phyloP scores from a whole-genome alignment of 2,888 invertebrate species.

The Allophyes oxyacanthae region DNA sequence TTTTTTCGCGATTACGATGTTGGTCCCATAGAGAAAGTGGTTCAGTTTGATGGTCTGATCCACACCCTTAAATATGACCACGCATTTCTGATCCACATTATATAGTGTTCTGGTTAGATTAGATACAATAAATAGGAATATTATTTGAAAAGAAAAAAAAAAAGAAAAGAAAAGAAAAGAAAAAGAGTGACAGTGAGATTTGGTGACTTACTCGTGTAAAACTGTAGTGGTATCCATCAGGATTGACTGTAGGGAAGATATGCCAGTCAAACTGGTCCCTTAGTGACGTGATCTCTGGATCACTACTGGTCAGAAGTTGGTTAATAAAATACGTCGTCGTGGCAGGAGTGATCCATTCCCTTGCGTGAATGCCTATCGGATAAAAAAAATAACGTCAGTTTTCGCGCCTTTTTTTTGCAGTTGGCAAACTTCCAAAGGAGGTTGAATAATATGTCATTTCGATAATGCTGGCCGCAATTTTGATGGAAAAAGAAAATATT shows the following conservation, averaged over 20 bases:
- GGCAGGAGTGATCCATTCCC: constrained; percentile 94
- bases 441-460: constrained; percentile 11
- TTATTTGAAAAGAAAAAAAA: too few relatives aligned
- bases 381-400: constrained; percentile 14
- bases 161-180: too few relatives aligned
- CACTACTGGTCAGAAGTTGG: constrained; percentile 89
- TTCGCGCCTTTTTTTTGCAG: background rate
- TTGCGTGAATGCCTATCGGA: constrained; percentile 90
- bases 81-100: too few relatives aligned
- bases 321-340: constrained; percentile 91
- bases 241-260: constrained; percentile 93
- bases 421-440: constrained; percentile 16
- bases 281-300: constrained; percentile 79
- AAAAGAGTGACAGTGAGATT: too few relatives aligned
- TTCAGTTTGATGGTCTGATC: too few relatives aligned
- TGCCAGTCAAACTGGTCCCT: constrained; percentile 92
- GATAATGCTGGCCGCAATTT: constrained; percentile 17
- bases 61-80: too few relatives aligned
- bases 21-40: too few relatives aligned
- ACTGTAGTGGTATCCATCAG: constrained; percentile 93
- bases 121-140: too few relatives aligned
- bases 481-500: background rate
- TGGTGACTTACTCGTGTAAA: constrained; percentile 81
- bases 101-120: too few relatives aligned
- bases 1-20: too few relatives aligned